Conservation (phyloP, 1,140 invertebrate genomes). For the Bombus pascuorum region DNA sequence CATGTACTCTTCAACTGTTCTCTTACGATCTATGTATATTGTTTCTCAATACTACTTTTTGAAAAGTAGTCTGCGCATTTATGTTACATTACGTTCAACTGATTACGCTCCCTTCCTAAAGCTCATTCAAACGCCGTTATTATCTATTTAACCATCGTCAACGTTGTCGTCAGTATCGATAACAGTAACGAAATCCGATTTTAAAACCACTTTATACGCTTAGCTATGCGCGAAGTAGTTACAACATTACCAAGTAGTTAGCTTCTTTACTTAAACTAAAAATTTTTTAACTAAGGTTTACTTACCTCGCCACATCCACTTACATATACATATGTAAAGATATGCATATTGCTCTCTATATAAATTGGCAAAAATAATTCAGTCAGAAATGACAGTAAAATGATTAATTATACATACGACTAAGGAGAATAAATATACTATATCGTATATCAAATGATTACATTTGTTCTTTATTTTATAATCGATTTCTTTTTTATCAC, state of each 20-base stretch:
- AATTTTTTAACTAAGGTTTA: too few species aligned
- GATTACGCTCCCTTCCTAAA: slow-evolving; percentile 67
- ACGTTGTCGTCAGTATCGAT: not conserved
- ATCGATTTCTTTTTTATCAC: not conserved
- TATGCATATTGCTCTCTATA: not conserved
- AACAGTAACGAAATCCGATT: slow-evolving; percentile 26
- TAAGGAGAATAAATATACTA: not conserved
- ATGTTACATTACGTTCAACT: slow-evolving; percentile 74
- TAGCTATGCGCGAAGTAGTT: not conserved
- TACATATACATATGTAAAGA: not conserved
- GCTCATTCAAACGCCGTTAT: slow-evolving; percentile 42
- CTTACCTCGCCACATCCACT: not conserved
- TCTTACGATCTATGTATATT: not conserved
- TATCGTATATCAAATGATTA: not conserved
- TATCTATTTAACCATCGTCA: slow-evolving; percentile 55
- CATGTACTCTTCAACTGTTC: not conserved
- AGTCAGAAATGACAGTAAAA: not conserved
- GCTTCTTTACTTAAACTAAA: not conserved
- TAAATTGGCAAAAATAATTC: not conserved
- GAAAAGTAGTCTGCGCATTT: slow-evolving; percentile 67
- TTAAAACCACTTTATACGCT: not conserved
- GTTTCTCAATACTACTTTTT: slow-evolving; percentile 63
- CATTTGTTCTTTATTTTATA: not conserved
- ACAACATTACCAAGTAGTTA: not conserved
- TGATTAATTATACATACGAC: not conserved